phyloP scores from a whole-genome alignment of 2,888 invertebrate genomes.

The Callimorpha dominula region DNA sequence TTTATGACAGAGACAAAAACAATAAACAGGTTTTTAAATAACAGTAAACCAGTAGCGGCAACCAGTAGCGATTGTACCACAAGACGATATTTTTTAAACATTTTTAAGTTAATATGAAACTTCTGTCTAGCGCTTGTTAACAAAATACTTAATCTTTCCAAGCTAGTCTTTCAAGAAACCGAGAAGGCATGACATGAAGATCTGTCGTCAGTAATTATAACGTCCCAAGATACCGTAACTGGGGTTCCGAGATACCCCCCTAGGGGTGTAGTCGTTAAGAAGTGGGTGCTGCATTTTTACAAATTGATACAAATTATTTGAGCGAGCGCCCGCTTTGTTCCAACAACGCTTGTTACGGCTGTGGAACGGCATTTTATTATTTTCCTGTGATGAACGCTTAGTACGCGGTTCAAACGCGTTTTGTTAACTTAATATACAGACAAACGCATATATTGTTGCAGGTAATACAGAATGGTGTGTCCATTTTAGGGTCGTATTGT shows the following conservation, averaged over 20 bases:
- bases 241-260: constrained; percentile 55
- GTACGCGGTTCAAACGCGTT: constrained; percentile 42
- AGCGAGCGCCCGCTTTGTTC: constrained; percentile 86
- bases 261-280: constrained; percentile 61
- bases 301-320: constrained; percentile 87
- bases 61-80: background rate
- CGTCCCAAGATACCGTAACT: constrained; percentile 63
- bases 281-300: constrained; percentile 84
- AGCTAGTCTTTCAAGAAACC: constrained; percentile 37
- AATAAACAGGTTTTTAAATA: no score
- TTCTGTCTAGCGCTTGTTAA: constrained; percentile 18
- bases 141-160: constrained; percentile 22
- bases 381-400: constrained; percentile 63
- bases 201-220: constrained; percentile 76
- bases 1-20: background rate
- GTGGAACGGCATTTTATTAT: constrained; percentile 85
- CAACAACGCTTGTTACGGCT: constrained; percentile 86
- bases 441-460: background rate
- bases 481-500: no score
- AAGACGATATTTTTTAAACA: background rate
- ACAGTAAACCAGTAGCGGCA: background rate
- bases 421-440: background rate
- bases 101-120: background rate
- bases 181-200: constrained; percentile 55
- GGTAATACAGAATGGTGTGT: no score